These are phyloP conservation scores for Oasisia sp. DNA, from an alignment of 2,888 invertebrate genomes.

Conservation along the genomic window DNA sequence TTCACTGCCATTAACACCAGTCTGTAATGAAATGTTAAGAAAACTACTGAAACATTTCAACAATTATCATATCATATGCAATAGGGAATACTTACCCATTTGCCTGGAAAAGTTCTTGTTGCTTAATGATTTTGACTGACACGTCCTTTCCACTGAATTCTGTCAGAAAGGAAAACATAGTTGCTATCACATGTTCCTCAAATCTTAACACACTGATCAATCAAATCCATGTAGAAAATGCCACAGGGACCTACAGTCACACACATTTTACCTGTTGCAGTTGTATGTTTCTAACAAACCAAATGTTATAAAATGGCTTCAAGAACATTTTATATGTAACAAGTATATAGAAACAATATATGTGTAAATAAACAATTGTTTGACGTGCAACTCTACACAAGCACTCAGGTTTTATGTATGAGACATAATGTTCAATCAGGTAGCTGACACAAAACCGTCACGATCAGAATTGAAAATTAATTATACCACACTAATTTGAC, in stretches of 20 bases:
- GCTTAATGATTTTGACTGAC: neutral
- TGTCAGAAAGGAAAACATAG: neutral
- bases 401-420: neutral
- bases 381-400: neutral
- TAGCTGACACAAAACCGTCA: neutral
- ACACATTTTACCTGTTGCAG: neutral
- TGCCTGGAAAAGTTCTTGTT: neutral
- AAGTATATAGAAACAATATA: too few relatives aligned
- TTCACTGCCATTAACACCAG: neutral
- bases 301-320: neutral
- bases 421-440: neutral
- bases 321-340: too few relatives aligned
- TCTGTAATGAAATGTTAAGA: neutral
- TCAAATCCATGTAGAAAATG: neutral
- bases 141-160: neutral
- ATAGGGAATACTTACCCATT: neutral
- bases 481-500: neutral
- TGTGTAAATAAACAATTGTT: too few relatives aligned
- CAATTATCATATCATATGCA: neutral
- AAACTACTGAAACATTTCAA: neutral
- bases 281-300: neutral
- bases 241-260: neutral
- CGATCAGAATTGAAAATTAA: too few relatives aligned
- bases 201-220: neutral
- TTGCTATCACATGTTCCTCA: neutral